These are phyloP conservation scores for Pecten maximus DNA, from an alignment of 2,888 invertebrate species.

Conservation along the genomic window DNA sequence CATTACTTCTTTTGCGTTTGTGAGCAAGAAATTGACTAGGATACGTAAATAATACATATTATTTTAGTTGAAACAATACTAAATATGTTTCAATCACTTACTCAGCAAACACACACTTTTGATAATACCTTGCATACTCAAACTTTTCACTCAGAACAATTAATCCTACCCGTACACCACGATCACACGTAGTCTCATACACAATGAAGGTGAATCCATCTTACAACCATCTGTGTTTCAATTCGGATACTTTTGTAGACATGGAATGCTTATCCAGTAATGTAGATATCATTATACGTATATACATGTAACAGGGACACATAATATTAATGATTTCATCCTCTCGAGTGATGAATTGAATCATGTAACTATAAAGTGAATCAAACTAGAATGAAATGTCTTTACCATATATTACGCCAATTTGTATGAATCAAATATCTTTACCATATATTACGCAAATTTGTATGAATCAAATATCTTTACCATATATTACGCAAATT, in stretches of 20 bases:
- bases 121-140: neutral
- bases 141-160: neutral
- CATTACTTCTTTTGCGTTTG: neutral
- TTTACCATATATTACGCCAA: neutral
- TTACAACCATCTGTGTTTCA: neutral
- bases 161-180: neutral
- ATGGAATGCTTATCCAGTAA: neutral
- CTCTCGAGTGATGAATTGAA: neutral
- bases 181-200: neutral
- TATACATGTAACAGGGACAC: neutral
- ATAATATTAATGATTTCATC: neutral
- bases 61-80: neutral
- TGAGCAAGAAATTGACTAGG: neutral
- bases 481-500: neutral
- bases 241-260: neutral
- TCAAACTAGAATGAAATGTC: neutral
- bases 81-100: neutral
- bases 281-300: neutral
- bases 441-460: neutral
- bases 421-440: neutral
- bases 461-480: neutral
- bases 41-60: neutral
- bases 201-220: neutral
- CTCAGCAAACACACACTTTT: neutral
- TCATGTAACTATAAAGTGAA: neutral